Conservation (phyloP, 2,888 invertebrate species). For the Drosophila buzzatii region DNA sequence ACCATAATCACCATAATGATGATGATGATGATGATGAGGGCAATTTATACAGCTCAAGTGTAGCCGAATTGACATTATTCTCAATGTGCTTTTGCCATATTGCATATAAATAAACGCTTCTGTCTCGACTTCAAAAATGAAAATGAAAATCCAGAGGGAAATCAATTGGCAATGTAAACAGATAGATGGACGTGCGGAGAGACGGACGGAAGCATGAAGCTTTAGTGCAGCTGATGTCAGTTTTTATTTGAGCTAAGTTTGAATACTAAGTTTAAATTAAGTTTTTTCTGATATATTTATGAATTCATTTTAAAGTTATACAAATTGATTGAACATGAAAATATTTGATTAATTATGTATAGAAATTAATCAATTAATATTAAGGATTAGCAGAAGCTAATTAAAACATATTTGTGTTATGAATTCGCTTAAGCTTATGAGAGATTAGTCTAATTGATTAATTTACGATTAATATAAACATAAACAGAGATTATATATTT, state of each 20-base stretch:
- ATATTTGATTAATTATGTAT: not conserved
- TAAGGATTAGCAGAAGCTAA: too few species aligned
- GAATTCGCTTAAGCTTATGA: too few species aligned
- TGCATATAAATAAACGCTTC: conserved; percentile 15
- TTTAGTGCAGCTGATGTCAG: conserved; percentile 20
- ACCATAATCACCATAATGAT: conserved; percentile 27
- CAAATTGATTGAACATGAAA: not conserved
- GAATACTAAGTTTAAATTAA: not conserved
- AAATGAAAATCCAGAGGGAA: conserved; percentile 55
- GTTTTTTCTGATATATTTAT: not conserved
- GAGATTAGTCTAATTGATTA: too few species aligned
- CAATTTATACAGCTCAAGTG: conserved; percentile 37
- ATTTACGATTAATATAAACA: too few species aligned
- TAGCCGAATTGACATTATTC: conserved; percentile 47
- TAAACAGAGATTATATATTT: too few species aligned
- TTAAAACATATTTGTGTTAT: too few species aligned
- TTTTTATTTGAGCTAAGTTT: conserved; percentile 17
- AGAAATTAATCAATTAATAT: not conserved
- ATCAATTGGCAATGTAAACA: conserved; percentile 28
- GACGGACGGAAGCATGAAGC: not conserved
- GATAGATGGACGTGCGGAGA: not conserved
- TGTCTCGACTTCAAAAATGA: conserved; percentile 31
- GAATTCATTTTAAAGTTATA: not conserved
- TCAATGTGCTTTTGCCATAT: conserved; percentile 50
- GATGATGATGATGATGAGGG: conserved; percentile 38